phyloP scores from a whole-genome alignment of 2,113 vertebrate species.

The Dendrocopos noguchii region DNA sequence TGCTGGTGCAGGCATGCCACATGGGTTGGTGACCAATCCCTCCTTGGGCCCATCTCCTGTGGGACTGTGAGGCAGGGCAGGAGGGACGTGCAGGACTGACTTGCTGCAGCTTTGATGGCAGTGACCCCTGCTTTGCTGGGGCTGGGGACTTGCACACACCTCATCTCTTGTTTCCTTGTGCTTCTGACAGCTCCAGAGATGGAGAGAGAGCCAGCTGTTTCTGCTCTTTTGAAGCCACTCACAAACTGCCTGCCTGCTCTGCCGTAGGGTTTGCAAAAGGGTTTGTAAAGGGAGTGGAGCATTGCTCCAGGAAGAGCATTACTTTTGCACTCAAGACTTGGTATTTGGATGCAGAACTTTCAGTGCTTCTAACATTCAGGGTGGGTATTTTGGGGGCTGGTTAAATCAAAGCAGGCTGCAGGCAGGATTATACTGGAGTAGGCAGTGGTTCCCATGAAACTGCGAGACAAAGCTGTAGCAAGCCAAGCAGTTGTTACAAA shows the following conservation, averaged over 20 bases:
- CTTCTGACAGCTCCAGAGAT: not conserved
- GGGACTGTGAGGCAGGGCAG: not conserved
- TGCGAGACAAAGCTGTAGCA: not conserved
- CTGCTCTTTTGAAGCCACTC: not conserved
- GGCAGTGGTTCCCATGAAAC: not conserved
- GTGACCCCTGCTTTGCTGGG: not conserved
- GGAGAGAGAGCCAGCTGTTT: not conserved
- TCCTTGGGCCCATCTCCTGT: rapidly evolving
- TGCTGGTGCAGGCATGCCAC: rapidly evolving
- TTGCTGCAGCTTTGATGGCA: rapidly evolving
- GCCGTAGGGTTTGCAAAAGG: not conserved
- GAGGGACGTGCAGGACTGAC: not conserved
- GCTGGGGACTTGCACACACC: not conserved
- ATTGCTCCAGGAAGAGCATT: not conserved
- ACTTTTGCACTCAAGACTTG: not conserved
- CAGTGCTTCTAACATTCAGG: not conserved
- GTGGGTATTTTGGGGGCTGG: not conserved
- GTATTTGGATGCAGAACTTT: not conserved
- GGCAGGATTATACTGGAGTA: not conserved
- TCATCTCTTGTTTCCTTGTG: not conserved
- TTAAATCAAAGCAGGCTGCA: not conserved
- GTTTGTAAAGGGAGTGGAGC: not conserved
- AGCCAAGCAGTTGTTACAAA: not conserved
- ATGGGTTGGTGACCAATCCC: rapidly evolving
- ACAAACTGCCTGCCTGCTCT: not conserved